These are phyloP conservation scores for Astreopora myriophthalma DNA, from an alignment of 64 coral and sea anemone genomes.

Conservation along the genomic window DNA sequence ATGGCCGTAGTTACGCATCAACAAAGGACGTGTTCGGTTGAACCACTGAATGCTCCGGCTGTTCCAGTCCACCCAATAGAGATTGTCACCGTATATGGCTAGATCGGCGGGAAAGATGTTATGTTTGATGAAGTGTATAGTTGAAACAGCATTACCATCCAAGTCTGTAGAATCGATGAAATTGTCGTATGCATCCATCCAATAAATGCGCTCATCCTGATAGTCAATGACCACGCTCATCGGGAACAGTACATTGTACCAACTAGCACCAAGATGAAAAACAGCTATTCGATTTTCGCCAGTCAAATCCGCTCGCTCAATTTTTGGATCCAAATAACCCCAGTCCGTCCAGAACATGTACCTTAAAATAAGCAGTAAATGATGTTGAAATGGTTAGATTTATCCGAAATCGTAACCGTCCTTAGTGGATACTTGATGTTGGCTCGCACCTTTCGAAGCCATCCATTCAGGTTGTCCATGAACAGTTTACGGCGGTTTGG, in stretches of 20 bases:
- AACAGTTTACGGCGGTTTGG: too few relatives aligned
- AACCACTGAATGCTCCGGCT: slow-evolving; percentile 2
- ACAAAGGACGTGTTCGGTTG: not conserved
- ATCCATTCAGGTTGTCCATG: too few relatives aligned
- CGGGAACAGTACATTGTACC: not conserved
- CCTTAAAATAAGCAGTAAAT: not conserved
- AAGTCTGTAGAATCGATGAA: slow-evolving; percentile 46
- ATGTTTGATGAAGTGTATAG: not conserved
- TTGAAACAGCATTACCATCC: not conserved
- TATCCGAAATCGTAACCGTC: too few relatives aligned
- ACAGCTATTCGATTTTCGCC: slow-evolving; percentile 25
- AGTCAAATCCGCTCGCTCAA: slow-evolving; percentile 50
- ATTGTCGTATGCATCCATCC: slow-evolving; percentile 21
- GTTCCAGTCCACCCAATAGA: slow-evolving; percentile 41
- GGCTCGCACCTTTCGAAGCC: too few relatives aligned
- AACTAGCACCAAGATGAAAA: not conserved
- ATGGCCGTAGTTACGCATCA: not conserved
- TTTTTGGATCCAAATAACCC: slow-evolving; percentile 2
- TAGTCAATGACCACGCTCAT: slow-evolving; percentile 50
- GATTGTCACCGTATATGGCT: slow-evolving; percentile 11
- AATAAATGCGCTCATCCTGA: not conserved
- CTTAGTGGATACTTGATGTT: not conserved
- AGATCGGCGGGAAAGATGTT: slow-evolving; percentile 47
- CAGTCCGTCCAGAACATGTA: slow-evolving; percentile 64
- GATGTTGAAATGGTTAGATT: not conserved